phyloP scores from a whole-genome alignment of 1,140 invertebrate species.

The Lepidostoma basale region DNA sequence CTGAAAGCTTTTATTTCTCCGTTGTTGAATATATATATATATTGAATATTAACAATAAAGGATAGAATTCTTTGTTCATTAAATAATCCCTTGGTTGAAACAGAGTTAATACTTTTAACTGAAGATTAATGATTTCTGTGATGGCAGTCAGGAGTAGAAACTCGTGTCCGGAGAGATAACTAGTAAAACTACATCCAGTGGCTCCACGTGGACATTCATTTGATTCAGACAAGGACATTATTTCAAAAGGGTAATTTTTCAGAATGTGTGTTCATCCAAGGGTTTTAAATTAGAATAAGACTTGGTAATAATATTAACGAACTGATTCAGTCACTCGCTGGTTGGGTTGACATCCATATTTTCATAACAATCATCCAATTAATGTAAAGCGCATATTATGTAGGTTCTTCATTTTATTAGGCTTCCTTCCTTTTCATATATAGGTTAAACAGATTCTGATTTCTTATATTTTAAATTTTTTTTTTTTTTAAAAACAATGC shows the following conservation, averaged over 20 bases:
- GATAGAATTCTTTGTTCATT: too few relatives aligned
- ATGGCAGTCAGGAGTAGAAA: too few relatives aligned
- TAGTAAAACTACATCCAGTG: too few relatives aligned
- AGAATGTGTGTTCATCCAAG: constrained; percentile 13
- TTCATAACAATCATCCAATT: constrained; percentile 19
- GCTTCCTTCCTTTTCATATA: background rate
- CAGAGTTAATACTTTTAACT: too few relatives aligned
- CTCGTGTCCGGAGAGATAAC: too few relatives aligned
- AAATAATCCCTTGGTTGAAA: constrained; percentile 24
- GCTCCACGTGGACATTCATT: too few relatives aligned
- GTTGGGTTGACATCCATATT: constrained; percentile 21
- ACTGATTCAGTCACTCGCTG: constrained; percentile 22
- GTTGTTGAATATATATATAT: too few relatives aligned
- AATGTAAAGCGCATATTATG: background rate
- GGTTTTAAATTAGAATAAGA: constrained; percentile 24
- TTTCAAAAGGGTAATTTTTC: constrained; percentile 6
- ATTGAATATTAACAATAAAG: too few relatives aligned
- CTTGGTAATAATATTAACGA: constrained; percentile 14
- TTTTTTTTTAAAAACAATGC: background rate
- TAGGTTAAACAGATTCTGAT: background rate
- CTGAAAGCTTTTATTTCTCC: constrained; percentile 4
- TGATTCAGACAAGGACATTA: background rate
- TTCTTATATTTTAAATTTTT: background rate
- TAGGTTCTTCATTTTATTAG: background rate
- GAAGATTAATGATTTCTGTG: too few relatives aligned